Evolutionary conservation across 2,888 invertebrate species (phyloP).

Genomic region (Drosophila crucigera): DNA sequence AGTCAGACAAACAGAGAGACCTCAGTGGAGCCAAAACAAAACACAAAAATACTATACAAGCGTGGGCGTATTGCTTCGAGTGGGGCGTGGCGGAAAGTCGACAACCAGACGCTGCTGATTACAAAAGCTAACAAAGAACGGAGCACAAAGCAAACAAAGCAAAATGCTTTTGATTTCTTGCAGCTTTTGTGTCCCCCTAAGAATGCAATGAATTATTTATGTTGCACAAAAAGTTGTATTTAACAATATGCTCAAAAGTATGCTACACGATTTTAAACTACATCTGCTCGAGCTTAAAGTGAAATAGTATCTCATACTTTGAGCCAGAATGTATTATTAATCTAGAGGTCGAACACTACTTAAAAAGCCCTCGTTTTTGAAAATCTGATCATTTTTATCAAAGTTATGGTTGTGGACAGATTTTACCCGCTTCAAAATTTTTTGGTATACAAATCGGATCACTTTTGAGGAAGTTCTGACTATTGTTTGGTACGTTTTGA

Average conservation of each 20-base stretch:
- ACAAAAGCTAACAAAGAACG: constrained; percentile 41
- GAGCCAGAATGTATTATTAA: background rate
- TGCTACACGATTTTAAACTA: constrained; percentile 8
- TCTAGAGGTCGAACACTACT: background rate
- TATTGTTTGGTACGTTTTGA: background rate
- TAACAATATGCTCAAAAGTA: constrained; percentile 6
- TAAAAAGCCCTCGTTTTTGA: background rate
- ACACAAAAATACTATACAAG: constrained; percentile 59
- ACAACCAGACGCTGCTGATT: constrained; percentile 25
- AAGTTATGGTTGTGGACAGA: background rate
- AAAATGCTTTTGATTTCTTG: constrained; percentile 2
- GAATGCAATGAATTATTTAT: constrained; percentile 29
- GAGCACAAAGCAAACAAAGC: constrained; percentile 36
- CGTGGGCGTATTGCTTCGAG: constrained; percentile 16
- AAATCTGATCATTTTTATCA: background rate
- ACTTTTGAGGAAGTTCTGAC: background rate
- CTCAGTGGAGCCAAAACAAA: constrained; percentile 71
- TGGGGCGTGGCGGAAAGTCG: constrained; percentile 5
- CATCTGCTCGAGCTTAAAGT: background rate
- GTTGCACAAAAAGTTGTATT: background rate
- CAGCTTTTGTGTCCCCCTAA: constrained; percentile 21
- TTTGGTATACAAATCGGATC: background rate
- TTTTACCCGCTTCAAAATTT: background rate
- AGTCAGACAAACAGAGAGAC: constrained; percentile 20
- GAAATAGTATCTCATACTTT: too few relatives aligned